Conservation (phyloP, 2,797 vertebrate genomes). For the Hoplostethus mediterraneus region DNA sequence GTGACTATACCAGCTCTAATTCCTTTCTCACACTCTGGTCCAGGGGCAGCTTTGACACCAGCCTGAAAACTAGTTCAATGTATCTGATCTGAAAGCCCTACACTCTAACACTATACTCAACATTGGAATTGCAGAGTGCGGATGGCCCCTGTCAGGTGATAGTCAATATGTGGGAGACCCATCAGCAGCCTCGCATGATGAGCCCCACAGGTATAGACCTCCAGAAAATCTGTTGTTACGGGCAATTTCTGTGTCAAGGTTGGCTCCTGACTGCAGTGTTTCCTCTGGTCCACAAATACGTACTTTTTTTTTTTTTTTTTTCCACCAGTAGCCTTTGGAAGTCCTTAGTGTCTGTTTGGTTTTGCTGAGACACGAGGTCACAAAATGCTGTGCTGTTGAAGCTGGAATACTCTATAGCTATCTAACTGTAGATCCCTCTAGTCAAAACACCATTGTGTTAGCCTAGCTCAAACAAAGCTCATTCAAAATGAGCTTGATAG, state of each 20-base stretch:
- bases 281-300: not conserved
- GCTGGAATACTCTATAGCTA: constrained; percentile 29
- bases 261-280: constrained; percentile 27
- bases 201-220: constrained; percentile 95
- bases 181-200: constrained; percentile 97
- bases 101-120: constrained; percentile 81
- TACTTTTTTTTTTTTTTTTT: not conserved
- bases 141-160: constrained; percentile 96
- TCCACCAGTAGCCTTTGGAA: not conserved
- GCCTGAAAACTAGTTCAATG: constrained; percentile 49
- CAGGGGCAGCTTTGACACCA: constrained; percentile 44
- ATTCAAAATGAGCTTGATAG: no score
- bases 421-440: constrained; percentile 16
- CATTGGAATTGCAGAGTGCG: constrained; percentile 93
- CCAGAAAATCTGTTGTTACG: constrained; percentile 18
- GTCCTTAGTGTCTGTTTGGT: not conserved
- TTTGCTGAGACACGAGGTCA: constrained; percentile 13
- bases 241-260: not conserved
- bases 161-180: constrained; percentile 99
- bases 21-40: constrained; percentile 65
- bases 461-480: constrained; percentile 9
- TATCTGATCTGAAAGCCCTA: constrained; percentile 71
- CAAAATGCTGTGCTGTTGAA: not conserved
- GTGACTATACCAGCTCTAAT: constrained; percentile 74
- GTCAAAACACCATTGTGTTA: constrained; percentile 34